Evolutionary conservation across 2,888 invertebrate species (phyloP).

Genomic region (Acrobasis repandana): DNA sequence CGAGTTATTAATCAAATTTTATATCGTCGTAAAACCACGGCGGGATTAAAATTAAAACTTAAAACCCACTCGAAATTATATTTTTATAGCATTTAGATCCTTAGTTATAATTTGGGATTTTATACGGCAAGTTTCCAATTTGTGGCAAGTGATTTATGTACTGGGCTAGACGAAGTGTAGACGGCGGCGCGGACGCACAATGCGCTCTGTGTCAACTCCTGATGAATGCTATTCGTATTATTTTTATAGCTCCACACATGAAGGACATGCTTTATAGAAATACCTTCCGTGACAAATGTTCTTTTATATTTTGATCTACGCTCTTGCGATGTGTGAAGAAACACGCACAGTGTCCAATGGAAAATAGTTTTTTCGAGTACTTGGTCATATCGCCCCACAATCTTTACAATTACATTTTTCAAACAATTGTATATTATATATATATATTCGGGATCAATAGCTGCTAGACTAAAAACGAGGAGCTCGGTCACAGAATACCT

Average conservation of each 20-base stretch:
- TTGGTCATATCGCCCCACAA: too few relatives aligned
- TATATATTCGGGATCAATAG: too few relatives aligned
- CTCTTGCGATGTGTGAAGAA: too few relatives aligned
- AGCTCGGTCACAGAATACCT: too few relatives aligned
- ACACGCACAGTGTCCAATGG: too few relatives aligned
- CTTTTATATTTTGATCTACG: too few relatives aligned
- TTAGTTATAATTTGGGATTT: slow-evolving; percentile 71
- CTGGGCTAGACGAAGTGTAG: slow-evolving; percentile 66
- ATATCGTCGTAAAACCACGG: slow-evolving; percentile 74
- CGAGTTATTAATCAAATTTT: slow-evolving; percentile 78
- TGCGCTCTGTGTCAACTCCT: slow-evolving; percentile 44
- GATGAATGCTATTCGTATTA: slow-evolving; percentile 43
- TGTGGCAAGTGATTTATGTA: slow-evolving; percentile 73
- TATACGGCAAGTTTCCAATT: slow-evolving; percentile 72
- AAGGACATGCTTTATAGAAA: slow-evolving; percentile 18
- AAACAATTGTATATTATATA: too few relatives aligned
- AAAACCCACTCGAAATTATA: slow-evolving; percentile 69
- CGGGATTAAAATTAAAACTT: slow-evolving; percentile 74
- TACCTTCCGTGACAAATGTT: slow-evolving; percentile 20
- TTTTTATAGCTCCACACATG: slow-evolving; percentile 35
- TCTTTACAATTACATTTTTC: too few relatives aligned
- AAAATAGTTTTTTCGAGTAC: too few relatives aligned
- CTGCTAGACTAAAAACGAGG: too few relatives aligned
- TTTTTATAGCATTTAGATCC: slow-evolving; percentile 81
- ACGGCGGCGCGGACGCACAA: slow-evolving; percentile 49